Evolutionary conservation across 1,140 invertebrate genomes (phyloP).

Genomic region (Calycopis cecrops): DNA sequence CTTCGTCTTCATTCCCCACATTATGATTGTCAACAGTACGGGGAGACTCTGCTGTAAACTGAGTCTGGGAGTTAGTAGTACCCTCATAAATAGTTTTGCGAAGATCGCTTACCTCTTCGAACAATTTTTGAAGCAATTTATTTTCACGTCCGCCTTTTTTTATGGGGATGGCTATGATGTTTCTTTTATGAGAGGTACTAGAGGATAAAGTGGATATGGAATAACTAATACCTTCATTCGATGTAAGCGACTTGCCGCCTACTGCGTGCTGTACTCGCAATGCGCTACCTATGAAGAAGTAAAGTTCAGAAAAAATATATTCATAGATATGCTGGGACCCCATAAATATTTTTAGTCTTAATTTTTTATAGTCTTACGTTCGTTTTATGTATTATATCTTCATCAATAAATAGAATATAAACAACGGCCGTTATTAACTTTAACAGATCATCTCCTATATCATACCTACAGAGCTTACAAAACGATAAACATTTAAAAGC

Average conservation of each 20-base stretch:
- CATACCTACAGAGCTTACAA: no score
- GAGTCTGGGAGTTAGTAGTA: background rate
- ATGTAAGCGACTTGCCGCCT: background rate
- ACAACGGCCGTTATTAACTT: no score
- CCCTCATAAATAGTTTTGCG: conserved; percentile 1
- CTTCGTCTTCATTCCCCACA: background rate
- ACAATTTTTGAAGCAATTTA: background rate
- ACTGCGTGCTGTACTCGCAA: background rate
- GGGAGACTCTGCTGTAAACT: background rate
- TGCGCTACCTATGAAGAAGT: no score
- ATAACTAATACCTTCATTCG: background rate
- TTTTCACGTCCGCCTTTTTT: background rate
- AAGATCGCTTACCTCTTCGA: background rate
- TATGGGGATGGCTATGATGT: background rate
- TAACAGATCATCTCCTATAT: no score
- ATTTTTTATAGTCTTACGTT: no score
- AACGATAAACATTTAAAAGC: no score
- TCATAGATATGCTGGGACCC: no score
- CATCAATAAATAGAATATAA: no score
- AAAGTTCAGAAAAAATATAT: no score
- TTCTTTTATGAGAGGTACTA: background rate
- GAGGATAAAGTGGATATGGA: background rate
- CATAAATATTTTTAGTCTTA: no score
- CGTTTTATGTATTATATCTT: no score
- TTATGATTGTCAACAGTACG: background rate